Percentiles rank a stretch among this genome's conserved stretches.
Conservation (phyloP, 2,113 vertebrate genomes). For the Pyxicephalus adspersus region DNA sequence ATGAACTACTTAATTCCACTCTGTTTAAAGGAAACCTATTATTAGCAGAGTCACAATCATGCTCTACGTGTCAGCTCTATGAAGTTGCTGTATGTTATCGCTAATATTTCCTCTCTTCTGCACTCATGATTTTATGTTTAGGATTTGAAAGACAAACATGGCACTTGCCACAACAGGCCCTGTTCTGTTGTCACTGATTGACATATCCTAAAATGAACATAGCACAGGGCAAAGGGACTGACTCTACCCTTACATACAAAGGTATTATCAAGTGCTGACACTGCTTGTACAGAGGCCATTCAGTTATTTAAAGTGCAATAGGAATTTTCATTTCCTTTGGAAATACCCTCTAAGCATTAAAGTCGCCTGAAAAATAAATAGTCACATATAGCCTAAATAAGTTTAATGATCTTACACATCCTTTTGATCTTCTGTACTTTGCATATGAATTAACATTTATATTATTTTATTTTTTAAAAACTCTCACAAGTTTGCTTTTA, state of each 20-base stretch:
- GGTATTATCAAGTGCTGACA: no score
- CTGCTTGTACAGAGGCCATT: no score
- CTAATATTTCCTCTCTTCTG: conserved; percentile 7
- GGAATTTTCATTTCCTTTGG: not conserved
- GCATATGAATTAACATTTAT: no score
- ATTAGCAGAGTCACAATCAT: not conserved
- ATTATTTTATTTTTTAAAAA: no score
- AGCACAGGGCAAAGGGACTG: not conserved
- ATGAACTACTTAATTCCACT: not conserved
- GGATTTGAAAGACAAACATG: conserved; percentile 20
- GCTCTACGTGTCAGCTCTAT: not conserved
- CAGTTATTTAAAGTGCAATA: no score
- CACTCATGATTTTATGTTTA: conserved; percentile 1
- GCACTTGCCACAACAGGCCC: conserved; percentile 19
- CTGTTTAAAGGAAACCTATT: conserved; percentile 48
- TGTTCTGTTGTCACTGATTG: not conserved
- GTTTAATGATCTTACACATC: no score
- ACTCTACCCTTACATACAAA: not conserved
- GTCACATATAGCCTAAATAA: no score
- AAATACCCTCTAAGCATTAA: not conserved
- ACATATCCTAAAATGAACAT: not conserved
- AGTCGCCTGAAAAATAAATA: no score
- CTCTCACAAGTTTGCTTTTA: no score
- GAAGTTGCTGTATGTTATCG: conserved; percentile 1
- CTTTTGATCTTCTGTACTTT: no score